Percentiles rank a stretch among this genome's conserved stretches.
These are phyloP conservation scores for Coelogynopora nodosa DNA, from an alignment of 2,888 invertebrate genomes.

Conservation along the genomic window DNA sequence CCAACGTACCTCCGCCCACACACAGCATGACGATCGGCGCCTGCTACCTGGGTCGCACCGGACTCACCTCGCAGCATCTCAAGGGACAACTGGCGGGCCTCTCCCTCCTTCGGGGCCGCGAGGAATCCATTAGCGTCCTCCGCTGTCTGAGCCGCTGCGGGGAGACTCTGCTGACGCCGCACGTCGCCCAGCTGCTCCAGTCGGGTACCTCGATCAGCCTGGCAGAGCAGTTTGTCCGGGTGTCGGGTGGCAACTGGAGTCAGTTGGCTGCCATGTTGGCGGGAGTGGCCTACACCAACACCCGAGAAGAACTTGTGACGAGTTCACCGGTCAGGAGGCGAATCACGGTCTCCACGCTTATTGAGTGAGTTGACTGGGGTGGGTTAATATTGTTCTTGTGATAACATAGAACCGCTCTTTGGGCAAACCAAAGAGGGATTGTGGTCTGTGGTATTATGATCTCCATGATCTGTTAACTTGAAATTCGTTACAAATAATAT, in stretches of 20 bases:
- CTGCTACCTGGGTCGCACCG: conserved; percentile 11
- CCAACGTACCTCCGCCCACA: too few species aligned
- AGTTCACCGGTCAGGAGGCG: background rate
- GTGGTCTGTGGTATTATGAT: too few species aligned
- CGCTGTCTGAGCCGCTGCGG: conserved; percentile 21
- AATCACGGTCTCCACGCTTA: background rate
- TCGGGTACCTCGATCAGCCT: background rate
- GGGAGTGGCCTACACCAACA: background rate
- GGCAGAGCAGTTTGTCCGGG: background rate
- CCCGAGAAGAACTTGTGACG: background rate
- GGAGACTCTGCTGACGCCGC: conserved; percentile 26
- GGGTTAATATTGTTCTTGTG: too few species aligned
- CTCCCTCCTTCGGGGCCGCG: background rate
- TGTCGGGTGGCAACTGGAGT: background rate
- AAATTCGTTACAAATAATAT: too few species aligned
- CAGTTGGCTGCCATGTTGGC: background rate
- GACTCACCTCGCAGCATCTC: background rate
- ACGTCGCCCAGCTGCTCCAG: conserved; percentile 33
- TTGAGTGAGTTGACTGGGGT: conserved; percentile 6
- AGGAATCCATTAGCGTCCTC: conserved; percentile 6
- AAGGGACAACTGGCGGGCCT: conserved; percentile 36
- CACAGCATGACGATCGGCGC: conserved; percentile 22
- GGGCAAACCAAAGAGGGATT: too few species aligned
- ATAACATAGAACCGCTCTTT: too few species aligned
- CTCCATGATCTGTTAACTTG: too few species aligned